Evolutionary conservation across 2,888 invertebrate genomes (phyloP).

Genomic region (Quadroppia sp.): DNA sequence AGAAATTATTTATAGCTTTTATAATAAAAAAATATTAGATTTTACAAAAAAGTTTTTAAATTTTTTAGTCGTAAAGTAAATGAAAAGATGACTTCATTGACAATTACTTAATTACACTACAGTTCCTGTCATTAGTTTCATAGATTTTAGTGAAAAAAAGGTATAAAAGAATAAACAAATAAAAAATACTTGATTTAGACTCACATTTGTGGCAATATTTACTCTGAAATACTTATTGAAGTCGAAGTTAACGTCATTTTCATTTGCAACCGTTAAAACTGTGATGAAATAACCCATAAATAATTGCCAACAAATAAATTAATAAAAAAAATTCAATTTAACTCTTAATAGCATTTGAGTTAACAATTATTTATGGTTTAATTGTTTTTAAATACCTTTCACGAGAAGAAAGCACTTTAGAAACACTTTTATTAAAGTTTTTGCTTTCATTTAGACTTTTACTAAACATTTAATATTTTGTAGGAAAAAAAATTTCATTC

Average conservation of each 20-base stretch:
- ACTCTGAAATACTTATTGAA: conserved; percentile 32
- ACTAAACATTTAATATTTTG: background rate
- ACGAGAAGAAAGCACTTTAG: background rate
- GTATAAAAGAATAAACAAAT: too few species aligned
- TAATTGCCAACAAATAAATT: too few species aligned
- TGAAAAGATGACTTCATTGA: too few species aligned
- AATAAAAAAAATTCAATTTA: background rate
- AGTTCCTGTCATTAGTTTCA: background rate
- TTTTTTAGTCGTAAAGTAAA: too few species aligned
- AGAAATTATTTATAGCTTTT: too few species aligned
- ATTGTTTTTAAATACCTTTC: background rate
- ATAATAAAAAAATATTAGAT: too few species aligned
- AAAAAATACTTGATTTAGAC: background rate
- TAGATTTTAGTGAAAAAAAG: too few species aligned
- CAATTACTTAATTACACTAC: too few species aligned
- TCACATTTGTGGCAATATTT: conserved; percentile 28
- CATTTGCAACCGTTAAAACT: background rate
- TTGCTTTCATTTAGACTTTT: background rate
- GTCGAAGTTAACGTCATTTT: conserved; percentile 28
- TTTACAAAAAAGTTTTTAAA: too few species aligned
- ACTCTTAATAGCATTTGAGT: too few species aligned
- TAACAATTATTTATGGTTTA: background rate
- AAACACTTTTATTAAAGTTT: background rate
- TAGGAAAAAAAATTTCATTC: background rate
- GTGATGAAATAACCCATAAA: too few species aligned